Percentiles rank a stretch among this genome's conserved stretches.
phyloP scores from a whole-genome alignment of 1,140 invertebrate species.

The Calephelis virginiensis region DNA sequence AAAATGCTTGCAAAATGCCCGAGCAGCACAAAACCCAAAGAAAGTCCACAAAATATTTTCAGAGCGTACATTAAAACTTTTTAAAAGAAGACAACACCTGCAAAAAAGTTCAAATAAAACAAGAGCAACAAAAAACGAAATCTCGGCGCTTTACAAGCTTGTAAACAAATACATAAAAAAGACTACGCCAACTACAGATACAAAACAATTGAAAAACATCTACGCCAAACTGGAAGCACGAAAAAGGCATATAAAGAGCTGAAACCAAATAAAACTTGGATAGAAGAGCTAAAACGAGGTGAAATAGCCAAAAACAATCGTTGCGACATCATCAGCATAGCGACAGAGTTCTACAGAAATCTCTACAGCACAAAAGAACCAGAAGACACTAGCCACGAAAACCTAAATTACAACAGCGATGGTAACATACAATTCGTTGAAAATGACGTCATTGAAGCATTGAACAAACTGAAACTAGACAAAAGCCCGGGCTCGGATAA shows the following conservation, averaged over 20 bases:
- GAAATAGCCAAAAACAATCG: constrained; percentile 24
- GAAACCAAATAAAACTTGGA: neutral
- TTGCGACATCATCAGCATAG: constrained; percentile 20
- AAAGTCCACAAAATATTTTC: neutral
- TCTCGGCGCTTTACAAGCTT: neutral
- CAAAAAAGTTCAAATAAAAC: neutral
- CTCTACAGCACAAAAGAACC: constrained; percentile 18
- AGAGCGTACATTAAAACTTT: neutral
- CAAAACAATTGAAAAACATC: constrained; percentile 29
- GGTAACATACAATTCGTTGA: neutral
- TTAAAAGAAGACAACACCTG: neutral
- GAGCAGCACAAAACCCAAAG: neutral
- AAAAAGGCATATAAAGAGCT: constrained; percentile 1
- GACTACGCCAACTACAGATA: constrained; percentile 26
- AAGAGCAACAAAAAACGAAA: neutral
- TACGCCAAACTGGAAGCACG: constrained; percentile 24
- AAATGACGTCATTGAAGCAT: too few relatives aligned
- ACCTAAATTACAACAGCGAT: neutral
- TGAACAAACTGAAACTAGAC: too few relatives aligned
- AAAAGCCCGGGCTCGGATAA: too few relatives aligned
- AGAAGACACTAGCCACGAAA: constrained; percentile 2
- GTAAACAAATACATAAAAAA: constrained; percentile 17
- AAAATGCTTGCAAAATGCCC: neutral
- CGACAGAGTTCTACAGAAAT: constrained; percentile 17
- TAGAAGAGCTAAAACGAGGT: constrained; percentile 14